These are phyloP conservation scores for Oxycera nigricornis DNA, from an alignment of 2,888 invertebrate genomes.

Conservation along the genomic window DNA sequence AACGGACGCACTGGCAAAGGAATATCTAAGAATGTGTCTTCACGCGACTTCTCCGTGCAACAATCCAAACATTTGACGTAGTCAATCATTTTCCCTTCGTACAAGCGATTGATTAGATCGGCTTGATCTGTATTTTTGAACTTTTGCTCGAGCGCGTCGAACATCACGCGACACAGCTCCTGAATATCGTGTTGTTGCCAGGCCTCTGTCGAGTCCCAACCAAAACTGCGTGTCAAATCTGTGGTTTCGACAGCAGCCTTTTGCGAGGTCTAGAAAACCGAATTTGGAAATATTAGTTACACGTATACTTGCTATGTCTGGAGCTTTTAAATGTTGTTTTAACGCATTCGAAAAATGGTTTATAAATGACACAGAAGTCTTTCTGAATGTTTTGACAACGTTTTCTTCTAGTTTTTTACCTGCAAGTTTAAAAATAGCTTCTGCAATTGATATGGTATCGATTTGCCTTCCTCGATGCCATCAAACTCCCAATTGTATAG, in stretches of 20 bases:
- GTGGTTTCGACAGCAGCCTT: conserved; percentile 85
- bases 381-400: not conserved
- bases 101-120: conserved; percentile 81
- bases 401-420: conserved; percentile 61
- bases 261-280: conserved; percentile 70
- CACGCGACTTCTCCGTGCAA: conserved; percentile 79
- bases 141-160: conserved; percentile 85
- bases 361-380: not conserved
- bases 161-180: conserved; percentile 88
- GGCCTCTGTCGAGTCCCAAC: conserved; percentile 88
- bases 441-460: conserved; percentile 86
- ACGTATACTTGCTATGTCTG: no score
- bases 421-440: conserved; percentile 84
- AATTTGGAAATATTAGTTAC: not conserved
- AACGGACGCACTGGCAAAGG: conserved; percentile 85
- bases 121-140: conserved; percentile 83
- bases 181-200: conserved; percentile 95
- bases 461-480: conserved; percentile 72
- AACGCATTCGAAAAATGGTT: no score
- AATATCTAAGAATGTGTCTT: conserved; percentile 85
- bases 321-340: not conserved
- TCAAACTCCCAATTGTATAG: conserved; percentile 84
- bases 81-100: conserved; percentile 81
- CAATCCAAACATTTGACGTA: conserved; percentile 90
- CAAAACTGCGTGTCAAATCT: conserved; percentile 85